Percentiles rank a stretch among this genome's conserved stretches.
Evolutionary conservation across 2,113 vertebrate genomes (phyloP).

Genomic region (Macquaria ambigua): DNA sequence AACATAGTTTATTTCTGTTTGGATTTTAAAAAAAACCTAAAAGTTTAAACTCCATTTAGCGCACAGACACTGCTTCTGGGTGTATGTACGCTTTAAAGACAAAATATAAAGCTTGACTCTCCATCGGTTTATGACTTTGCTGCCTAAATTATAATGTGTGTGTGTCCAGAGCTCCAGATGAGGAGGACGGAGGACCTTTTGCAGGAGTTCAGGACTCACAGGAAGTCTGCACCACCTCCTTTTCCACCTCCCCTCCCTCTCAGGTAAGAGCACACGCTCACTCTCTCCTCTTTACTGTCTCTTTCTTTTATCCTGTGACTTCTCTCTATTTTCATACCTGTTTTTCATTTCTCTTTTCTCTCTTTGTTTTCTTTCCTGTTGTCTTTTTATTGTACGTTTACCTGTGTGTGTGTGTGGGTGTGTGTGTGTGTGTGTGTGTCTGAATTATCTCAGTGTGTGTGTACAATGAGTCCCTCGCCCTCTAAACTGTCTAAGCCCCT

Average conservation of each 20-base stretch:
- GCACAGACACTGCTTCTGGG: background rate
- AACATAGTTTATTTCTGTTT: too few relatives aligned
- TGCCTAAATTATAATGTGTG: background rate
- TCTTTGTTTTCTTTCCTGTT: slow-evolving; percentile 47
- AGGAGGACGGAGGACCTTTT: slow-evolving; percentile 88
- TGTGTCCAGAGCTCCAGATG: slow-evolving; percentile 83
- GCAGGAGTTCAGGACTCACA: slow-evolving; percentile 96
- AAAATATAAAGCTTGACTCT: too few relatives aligned
- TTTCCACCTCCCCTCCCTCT: slow-evolving; percentile 98
- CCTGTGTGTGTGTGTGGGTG: background rate
- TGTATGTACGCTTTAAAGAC: background rate
- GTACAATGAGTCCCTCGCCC: slow-evolving; percentile 79
- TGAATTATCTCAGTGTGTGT: slow-evolving; percentile 73
- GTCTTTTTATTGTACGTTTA: slow-evolving; percentile 15
- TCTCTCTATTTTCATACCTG: slow-evolving; percentile 53
- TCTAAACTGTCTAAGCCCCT: slow-evolving; percentile 80
- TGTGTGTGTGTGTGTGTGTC: background rate
- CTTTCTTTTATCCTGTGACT: slow-evolving; percentile 34
- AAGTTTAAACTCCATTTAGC: background rate
- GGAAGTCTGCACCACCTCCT: slow-evolving; percentile 97
- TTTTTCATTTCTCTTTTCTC: slow-evolving; percentile 56
- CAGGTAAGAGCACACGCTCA: slow-evolving; percentile 84
- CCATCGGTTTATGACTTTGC: background rate
- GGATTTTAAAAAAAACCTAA: background rate
- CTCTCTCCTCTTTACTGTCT: background rate